Evolutionary conservation across 2,113 vertebrate species (phyloP).

Genomic region (Dermatemys mawii): DNA sequence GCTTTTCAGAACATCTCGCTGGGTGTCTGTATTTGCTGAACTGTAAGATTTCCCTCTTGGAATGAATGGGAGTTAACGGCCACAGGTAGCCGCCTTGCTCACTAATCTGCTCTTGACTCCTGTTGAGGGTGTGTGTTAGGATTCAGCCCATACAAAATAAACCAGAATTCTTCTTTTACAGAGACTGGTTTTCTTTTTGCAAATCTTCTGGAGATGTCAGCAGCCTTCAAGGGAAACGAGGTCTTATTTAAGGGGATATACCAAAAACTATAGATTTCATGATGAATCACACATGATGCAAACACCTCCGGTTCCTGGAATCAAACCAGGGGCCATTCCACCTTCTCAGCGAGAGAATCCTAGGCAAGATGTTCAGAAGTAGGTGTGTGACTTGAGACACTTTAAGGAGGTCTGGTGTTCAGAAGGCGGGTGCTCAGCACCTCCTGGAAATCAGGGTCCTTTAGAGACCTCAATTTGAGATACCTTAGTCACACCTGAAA

Average conservation of each 20-base stretch:
- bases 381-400: neutral
- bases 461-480: neutral
- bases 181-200: neutral
- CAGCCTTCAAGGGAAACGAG: neutral
- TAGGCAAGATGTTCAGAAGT: neutral
- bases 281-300: neutral
- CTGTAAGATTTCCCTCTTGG: neutral
- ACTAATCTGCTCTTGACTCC: neutral
- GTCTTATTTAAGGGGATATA: neutral
- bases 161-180: neutral
- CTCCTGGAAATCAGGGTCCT: rapidly evolving
- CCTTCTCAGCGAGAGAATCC: neutral
- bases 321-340: neutral
- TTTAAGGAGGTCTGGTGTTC: neutral
- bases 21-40: neutral
- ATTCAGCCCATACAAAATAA: neutral
- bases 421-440: rapidly evolving
- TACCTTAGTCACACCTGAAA: neutral
- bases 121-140: neutral
- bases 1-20: neutral
- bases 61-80: neutral
- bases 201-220: neutral
- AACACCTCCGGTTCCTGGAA: neutral
- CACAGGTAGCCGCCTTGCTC: neutral
- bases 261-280: neutral